A percentile compares a stretch with the other conserved stretches of the same genome.
These are phyloP conservation scores for Enoplolaimus lenunculus DNA, from an alignment of 2,888 invertebrate genomes.

Conservation along the genomic window DNA sequence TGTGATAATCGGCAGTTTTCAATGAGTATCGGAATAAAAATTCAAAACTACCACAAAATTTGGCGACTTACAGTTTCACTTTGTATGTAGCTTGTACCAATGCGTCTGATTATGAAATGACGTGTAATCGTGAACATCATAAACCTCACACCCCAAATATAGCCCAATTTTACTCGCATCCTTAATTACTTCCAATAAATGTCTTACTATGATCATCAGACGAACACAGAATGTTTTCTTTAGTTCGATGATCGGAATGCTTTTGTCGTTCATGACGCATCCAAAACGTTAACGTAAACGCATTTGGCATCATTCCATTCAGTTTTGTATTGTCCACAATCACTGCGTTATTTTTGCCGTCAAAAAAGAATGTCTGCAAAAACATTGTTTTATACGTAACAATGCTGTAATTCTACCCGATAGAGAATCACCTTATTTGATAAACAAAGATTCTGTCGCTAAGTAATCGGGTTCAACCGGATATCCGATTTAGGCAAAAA, in stretches of 20 bases:
- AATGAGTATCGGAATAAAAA: no score
- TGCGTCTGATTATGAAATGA: no score
- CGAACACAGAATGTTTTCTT: slow-evolving; percentile 89
- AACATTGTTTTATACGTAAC: background rate
- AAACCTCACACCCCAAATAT: no score
- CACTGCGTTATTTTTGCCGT: slow-evolving; percentile 72
- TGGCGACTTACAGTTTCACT: no score
- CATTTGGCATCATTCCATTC: slow-evolving; percentile 37
- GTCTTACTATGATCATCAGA: slow-evolving; percentile 93
- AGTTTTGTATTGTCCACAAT: slow-evolving; percentile 63
- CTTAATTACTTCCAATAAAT: slow-evolving; percentile 10
- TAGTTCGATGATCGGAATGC: slow-evolving; percentile 61
- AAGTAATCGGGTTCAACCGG: background rate
- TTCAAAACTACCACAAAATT: no score
- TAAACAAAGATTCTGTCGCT: background rate
- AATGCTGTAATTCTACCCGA: no score
- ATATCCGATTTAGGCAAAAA: no score
- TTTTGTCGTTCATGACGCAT: slow-evolving; percentile 69
- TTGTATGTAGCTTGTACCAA: no score
- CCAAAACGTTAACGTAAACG: slow-evolving; percentile 80
- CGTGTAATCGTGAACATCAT: no score
- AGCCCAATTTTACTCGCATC: no score
- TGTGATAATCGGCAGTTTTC: no score
- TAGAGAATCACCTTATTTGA: no score
- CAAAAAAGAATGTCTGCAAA: slow-evolving; percentile 60